These are phyloP conservation scores for Toxostoma redivivum DNA, from an alignment of 2,113 vertebrate genomes.

Conservation along the genomic window DNA sequence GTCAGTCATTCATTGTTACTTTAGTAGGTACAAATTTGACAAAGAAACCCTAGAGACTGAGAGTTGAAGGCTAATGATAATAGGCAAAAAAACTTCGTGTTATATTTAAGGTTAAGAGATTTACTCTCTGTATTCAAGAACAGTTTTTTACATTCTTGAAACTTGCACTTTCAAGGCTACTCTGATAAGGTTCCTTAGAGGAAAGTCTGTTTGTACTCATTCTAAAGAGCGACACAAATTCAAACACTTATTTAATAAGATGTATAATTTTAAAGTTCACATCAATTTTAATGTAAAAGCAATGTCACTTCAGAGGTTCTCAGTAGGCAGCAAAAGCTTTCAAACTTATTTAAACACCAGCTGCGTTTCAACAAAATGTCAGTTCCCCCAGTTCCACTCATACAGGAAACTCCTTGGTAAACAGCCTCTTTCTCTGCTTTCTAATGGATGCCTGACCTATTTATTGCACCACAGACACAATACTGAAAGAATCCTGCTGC, in stretches of 20 bases:
- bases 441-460: constrained; percentile 72
- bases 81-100: not conserved
- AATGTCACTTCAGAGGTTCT: constrained; percentile 33
- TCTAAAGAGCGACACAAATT: not conserved
- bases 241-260: not conserved
- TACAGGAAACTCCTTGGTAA: constrained; percentile 67
- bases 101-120: not conserved
- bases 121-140: not conserved
- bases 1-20: not conserved
- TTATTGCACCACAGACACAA: constrained; percentile 58
- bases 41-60: not conserved
- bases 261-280: not conserved
- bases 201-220: not conserved
- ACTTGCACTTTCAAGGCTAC: not conserved
- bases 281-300: constrained; percentile 42
- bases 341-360: constrained; percentile 68
- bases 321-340: constrained; percentile 62
- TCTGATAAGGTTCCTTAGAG: not conserved
- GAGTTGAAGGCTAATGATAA: not conserved
- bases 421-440: constrained; percentile 61
- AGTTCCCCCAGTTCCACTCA: constrained; percentile 55
- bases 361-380: constrained; percentile 63
- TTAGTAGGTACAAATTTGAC: not conserved
- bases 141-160: not conserved
- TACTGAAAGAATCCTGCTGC: constrained; percentile 58